Evolutionary conservation across 2,888 invertebrate species (phyloP).

Genomic region (Geophilus truncorum): DNA sequence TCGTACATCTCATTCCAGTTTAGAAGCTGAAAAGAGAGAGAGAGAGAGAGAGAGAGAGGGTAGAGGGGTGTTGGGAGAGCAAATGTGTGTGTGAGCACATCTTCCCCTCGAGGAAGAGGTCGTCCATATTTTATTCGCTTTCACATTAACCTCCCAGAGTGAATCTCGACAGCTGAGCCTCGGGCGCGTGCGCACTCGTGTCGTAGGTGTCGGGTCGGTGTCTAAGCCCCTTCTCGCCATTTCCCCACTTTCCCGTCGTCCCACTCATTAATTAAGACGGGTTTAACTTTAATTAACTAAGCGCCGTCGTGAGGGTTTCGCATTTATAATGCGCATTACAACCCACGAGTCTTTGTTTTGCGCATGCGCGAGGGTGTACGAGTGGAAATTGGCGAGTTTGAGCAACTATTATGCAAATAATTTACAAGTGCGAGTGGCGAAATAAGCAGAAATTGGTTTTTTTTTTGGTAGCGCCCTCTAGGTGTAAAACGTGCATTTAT

Average conservation of each 20-base stretch:
- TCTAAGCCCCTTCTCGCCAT: too few relatives aligned
- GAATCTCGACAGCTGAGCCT: neutral
- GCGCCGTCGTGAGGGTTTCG: slow-evolving; percentile 30
- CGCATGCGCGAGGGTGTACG: too few relatives aligned
- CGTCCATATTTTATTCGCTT: slow-evolving; percentile 25
- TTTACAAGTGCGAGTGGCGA: neutral
- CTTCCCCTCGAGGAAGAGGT: neutral
- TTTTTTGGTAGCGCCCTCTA: neutral
- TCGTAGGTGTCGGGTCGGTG: neutral
- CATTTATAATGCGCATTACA: slow-evolving; percentile 28
- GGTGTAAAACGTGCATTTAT: neutral
- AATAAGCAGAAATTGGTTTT: neutral
- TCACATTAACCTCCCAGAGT: neutral
- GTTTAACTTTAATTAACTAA: slow-evolving; percentile 34
- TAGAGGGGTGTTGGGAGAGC: too few relatives aligned
- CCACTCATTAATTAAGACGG: slow-evolving; percentile 31
- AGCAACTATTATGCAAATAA: neutral
- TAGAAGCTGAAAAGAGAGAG: neutral
- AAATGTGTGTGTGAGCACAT: too few relatives aligned
- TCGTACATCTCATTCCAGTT: neutral
- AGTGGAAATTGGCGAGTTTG: neutral
- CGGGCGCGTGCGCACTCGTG: neutral
- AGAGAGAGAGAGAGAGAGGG: neutral
- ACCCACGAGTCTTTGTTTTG: too few relatives aligned
- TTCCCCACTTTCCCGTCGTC: neutral